phyloP scores from a whole-genome alignment of 2,797 vertebrate genomes.

The Ciconia nigra region DNA sequence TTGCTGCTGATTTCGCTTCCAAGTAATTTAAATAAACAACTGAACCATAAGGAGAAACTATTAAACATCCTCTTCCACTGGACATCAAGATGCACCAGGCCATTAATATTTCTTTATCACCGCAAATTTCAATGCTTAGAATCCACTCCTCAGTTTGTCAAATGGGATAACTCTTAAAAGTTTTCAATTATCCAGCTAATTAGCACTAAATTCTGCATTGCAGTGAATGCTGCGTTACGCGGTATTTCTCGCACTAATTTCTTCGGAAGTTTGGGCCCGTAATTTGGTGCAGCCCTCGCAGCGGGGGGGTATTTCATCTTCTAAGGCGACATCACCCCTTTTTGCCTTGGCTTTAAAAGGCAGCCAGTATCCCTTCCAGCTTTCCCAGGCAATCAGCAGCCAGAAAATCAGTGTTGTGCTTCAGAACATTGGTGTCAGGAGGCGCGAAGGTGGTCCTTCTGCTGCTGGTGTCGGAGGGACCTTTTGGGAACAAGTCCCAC shows the following conservation, averaged over 20 bases:
- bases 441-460: neutral
- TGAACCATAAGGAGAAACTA: conserved; percentile 42
- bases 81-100: neutral
- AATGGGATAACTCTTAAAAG: conserved; percentile 13
- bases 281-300: neutral
- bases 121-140: neutral
- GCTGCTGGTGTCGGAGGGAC: accelerated
- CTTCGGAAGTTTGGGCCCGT: neutral
- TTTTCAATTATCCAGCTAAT: conserved; percentile 3
- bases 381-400: neutral
- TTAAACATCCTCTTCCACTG: conserved; percentile 39
- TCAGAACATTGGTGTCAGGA: neutral
- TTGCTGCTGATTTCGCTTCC: conserved; percentile 32
- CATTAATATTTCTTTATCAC: conserved; percentile 45
- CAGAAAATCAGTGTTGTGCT: neutral
- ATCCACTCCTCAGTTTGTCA: neutral
- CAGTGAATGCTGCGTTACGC: neutral
- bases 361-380: neutral
- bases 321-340: neutral
- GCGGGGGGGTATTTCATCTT: neutral
- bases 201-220: neutral
- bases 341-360: neutral
- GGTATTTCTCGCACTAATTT: neutral
- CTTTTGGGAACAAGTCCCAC: neutral
- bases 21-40: conserved; percentile 52